Evolutionary conservation across 1,140 invertebrate species (phyloP), one percentile per base, ranked within the genome.

Genomic region (Proctacanthus coquilletti): DNA sequence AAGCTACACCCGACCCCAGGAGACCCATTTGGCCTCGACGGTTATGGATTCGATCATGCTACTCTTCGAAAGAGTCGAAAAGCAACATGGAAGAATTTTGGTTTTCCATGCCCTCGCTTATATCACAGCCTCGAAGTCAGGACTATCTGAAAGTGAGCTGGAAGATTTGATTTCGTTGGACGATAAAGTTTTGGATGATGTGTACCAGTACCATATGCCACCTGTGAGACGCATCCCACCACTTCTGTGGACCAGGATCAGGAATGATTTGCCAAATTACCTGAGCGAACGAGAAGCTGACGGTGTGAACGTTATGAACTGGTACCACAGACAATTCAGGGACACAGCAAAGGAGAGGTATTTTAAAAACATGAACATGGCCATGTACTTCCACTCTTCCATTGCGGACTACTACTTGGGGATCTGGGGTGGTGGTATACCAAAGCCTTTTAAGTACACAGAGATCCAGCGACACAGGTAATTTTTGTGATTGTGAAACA

Each of bases 11-110:
- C 86, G 86, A 56, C 82, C 86, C 0, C 80, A 86, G 43, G 87
- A 92, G 46, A 95, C 89, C 0, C 78, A 85, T 49, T 64, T 97
- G 23, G 88, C 91, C 0, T 85, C 82, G 18, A 94, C 86, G 5
- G 92, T 98, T 0, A 95, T 94, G 80, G 92, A 97, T 53, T 91
- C 84, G 11, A 98, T 98, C 48, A 94, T 94, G 78, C 86, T 95
- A 75, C 65, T 96, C 2, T 94, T 94, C 55, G 88, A 94, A 49
- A 70, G 88, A 45, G 91, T 94, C 41, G 91, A 95, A 62, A 88
- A 88, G 51, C 84, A 88, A 69, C 91, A 96, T 51, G 91, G 91
- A 2, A 75, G 86, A 40, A 77, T 92, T 2, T 62, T 96, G 18
- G 91, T 95, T 1, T 92, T 89, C 48, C 89, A 95, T 52, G 89